Percentiles rank a stretch among this genome's conserved stretches.
phyloP scores from a whole-genome alignment of 2,797 vertebrate species.

The Falco rusticolus region DNA sequence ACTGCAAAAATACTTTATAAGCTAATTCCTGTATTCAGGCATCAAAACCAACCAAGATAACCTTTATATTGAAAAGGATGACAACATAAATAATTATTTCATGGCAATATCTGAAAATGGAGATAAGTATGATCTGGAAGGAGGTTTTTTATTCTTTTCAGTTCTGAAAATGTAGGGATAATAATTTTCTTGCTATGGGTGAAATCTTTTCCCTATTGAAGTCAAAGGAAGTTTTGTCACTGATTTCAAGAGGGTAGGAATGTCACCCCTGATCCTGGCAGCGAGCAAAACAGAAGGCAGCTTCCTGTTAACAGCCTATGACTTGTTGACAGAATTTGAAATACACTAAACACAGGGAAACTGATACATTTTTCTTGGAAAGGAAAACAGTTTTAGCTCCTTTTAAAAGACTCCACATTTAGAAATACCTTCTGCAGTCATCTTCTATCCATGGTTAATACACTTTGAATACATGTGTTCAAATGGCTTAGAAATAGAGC shows the following conservation, averaged over 20 bases:
- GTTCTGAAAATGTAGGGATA: not conserved
- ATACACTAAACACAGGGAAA: constrained; percentile 6
- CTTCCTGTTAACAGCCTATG: constrained; percentile 33
- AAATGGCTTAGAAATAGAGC: not conserved
- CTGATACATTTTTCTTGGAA: constrained; percentile 37
- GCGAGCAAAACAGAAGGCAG: not conserved
- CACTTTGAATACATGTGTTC: not conserved
- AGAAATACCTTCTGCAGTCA: constrained; percentile 2
- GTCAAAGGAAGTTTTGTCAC: constrained; percentile 12
- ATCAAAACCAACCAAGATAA: not conserved
- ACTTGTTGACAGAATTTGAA: constrained; percentile 38
- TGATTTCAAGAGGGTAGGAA: not conserved
- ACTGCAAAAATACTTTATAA: not conserved
- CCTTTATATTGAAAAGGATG: not conserved
- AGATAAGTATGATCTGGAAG: not conserved
- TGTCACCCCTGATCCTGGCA: constrained; percentile 32
- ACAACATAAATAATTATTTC: not conserved
- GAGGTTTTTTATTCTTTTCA: not conserved
- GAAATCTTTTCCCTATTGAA: not conserved
- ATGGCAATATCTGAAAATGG: not conserved
- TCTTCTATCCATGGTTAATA: not conserved
- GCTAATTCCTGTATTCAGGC: not conserved
- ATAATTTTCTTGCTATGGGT: not conserved
- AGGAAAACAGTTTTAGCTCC: not conserved
- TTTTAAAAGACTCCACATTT: constrained; percentile 3